Evolutionary conservation across 2,797 vertebrate genomes (phyloP).

Genomic region (Ispidina lecontei): DNA sequence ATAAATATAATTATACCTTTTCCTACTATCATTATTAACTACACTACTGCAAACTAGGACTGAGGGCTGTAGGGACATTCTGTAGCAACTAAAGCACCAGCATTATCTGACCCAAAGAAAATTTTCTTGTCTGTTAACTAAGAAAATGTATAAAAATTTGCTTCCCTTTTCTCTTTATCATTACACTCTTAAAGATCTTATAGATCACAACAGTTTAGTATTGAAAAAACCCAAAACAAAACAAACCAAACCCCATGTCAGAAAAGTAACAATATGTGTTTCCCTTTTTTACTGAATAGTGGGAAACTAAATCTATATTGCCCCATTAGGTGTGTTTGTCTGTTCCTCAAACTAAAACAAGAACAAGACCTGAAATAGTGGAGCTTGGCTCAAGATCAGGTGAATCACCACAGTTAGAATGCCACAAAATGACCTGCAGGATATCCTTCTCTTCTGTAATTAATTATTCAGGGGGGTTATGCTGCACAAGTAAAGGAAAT

Average conservation of each 20-base stretch:
- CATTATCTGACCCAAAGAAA: not conserved
- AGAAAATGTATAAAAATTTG: not conserved
- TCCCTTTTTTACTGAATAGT: not conserved
- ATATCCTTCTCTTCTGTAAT: constrained; percentile 44
- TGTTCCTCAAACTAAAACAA: constrained; percentile 49
- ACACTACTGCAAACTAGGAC: not conserved
- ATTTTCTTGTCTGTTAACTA: not conserved
- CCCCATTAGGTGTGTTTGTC: constrained; percentile 51
- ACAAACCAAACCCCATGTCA: not conserved
- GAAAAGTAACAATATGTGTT: constrained; percentile 21
- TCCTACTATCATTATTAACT: not conserved
- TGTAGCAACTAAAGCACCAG: not conserved
- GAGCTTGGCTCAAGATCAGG: constrained; percentile 55
- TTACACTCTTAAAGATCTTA: not conserved
- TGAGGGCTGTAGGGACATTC: not conserved
- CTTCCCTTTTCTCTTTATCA: not conserved
- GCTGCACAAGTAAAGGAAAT: constrained; percentile 26
- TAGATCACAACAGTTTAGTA: not conserved
- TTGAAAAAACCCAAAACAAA: not conserved
- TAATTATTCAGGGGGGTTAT: constrained; percentile 33
- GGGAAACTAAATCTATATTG: not conserved
- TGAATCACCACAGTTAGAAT: constrained; percentile 50
- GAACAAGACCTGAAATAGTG: constrained; percentile 31
- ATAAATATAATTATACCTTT: not conserved
- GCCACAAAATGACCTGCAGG: constrained; percentile 47